Percentiles rank a stretch among this genome's conserved stretches.
phyloP scores from a whole-genome alignment of 2,888 invertebrate species.

The Sclerodermus sp. region DNA sequence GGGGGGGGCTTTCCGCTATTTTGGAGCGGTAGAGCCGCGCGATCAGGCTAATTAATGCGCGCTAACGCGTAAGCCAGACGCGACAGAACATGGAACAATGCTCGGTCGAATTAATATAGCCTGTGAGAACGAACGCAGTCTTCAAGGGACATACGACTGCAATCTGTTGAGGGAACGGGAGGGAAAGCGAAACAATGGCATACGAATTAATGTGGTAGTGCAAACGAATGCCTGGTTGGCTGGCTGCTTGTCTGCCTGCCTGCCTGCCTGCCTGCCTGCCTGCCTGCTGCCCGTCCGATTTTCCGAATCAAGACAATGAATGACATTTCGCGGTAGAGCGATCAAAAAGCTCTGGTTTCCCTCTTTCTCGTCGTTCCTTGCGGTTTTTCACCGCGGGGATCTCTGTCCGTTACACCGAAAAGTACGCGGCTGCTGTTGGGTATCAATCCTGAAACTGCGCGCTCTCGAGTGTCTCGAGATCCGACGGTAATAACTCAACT shows the following conservation, averaged over 20 bases:
- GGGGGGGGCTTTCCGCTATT: no score
- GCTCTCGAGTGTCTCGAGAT: no score
- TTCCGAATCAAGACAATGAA: not conserved
- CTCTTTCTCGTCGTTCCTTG: not conserved
- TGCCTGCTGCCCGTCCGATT: no score
- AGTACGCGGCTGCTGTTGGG: no score
- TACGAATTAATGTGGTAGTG: not conserved
- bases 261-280: no score
- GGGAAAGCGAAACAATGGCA: not conserved
- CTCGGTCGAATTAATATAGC: slow-evolving; percentile 23
- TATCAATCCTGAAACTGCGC: no score
- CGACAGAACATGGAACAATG: slow-evolving; percentile 19
- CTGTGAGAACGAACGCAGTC: slow-evolving; percentile 17
- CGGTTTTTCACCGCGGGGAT: no score
- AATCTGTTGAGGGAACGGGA: slow-evolving; percentile 6
- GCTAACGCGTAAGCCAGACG: slow-evolving; percentile 10
- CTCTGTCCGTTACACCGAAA: no score
- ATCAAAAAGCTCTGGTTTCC: not conserved
- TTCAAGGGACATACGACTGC: slow-evolving; percentile 16
- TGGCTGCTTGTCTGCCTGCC: no score
- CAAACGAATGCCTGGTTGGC: not conserved
- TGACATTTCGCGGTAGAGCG: not conserved
- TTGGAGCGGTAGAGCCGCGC: no score
- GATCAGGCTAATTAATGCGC: slow-evolving; percentile 7
- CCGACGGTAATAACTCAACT: no score